Evolutionary conservation across 1,140 invertebrate species (phyloP).

Genomic region (Chironomus tepperi): DNA sequence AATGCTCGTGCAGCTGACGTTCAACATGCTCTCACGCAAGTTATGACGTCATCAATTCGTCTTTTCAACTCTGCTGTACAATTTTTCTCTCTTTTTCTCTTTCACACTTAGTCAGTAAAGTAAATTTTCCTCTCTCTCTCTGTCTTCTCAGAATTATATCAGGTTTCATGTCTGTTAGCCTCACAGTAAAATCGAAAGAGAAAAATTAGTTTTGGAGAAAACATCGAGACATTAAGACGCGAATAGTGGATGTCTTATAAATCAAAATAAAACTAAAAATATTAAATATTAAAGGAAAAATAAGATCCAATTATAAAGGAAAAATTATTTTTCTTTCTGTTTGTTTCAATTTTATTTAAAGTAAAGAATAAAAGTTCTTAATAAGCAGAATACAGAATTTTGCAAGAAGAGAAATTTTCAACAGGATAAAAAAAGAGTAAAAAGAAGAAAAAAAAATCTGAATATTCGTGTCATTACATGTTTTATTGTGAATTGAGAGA

Average conservation of each 20-base stretch:
- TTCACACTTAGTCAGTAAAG: not conserved
- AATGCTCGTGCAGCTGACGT: no score
- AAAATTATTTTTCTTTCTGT: not conserved
- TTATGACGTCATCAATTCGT: not conserved
- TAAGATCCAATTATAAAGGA: not conserved
- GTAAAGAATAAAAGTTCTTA: not conserved
- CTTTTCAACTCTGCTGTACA: not conserved
- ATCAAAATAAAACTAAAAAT: not conserved
- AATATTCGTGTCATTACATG: conserved; percentile 8
- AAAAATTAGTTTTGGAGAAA: conserved; percentile 1
- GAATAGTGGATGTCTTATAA: not conserved
- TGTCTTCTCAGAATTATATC: not conserved
- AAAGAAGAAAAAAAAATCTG: not conserved
- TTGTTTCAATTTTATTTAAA: not conserved
- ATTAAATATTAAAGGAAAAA: not conserved
- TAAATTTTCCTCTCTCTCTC: not conserved
- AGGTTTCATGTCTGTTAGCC: not conserved
- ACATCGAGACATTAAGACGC: conserved; percentile 5
- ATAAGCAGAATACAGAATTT: not conserved
- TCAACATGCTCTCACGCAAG: not conserved
- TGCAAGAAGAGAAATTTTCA: not conserved
- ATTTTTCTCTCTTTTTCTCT: not conserved
- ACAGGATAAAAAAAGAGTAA: not conserved
- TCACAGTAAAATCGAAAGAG: not conserved
- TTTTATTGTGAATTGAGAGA: not conserved